These are phyloP conservation scores for Bos indicus DNA, from an alignment of 2,113 vertebrate genomes.

Conservation along the genomic window DNA sequence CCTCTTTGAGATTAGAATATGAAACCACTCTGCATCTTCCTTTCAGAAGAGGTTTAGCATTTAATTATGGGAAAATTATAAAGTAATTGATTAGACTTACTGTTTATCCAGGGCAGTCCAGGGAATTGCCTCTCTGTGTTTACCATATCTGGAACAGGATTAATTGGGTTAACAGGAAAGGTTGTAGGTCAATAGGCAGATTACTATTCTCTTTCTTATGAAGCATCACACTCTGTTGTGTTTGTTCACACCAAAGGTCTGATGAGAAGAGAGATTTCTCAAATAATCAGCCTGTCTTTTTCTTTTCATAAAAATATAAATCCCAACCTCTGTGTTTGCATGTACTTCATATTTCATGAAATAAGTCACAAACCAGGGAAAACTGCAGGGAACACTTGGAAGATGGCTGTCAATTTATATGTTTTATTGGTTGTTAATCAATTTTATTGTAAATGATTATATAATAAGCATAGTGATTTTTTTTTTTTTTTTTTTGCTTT, in stretches of 20 bases:
- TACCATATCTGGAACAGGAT: neutral
- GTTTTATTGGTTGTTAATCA: neutral
- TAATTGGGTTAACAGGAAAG: neutral
- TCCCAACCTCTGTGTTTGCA: neutral
- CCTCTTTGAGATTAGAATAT: neutral
- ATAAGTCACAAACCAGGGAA: neutral
- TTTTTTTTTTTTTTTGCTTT: neutral
- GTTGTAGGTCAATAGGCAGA: neutral
- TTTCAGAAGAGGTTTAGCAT: neutral
- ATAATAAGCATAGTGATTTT: neutral
- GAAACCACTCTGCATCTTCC: neutral
- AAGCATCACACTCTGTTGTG: neutral
- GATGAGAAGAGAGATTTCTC: neutral
- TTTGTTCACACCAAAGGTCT: neutral
- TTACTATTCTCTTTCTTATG: neutral
- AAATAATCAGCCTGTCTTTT: neutral
- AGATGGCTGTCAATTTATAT: neutral
- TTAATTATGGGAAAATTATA: neutral
- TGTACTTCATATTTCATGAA: neutral
- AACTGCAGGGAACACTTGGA: neutral
- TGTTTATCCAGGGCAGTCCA: neutral
- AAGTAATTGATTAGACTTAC: neutral
- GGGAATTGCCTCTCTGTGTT: neutral
- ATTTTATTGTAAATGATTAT: neutral
- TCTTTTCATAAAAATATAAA: constrained; percentile 13